These are phyloP conservation scores for Muscina levida DNA, from an alignment of 2,888 invertebrate genomes.

Conservation along the genomic window DNA sequence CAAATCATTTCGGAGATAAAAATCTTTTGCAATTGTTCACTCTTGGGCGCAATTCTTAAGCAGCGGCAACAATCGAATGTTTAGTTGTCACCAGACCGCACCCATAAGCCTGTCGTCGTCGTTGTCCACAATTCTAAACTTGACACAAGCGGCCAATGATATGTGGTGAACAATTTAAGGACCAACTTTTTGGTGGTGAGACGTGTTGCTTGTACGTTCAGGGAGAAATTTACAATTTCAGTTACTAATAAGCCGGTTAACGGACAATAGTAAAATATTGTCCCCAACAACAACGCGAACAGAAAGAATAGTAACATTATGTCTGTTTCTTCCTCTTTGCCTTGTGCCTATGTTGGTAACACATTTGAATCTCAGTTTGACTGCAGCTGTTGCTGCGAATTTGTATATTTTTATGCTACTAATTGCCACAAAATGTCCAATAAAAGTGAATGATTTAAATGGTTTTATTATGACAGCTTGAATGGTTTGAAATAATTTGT, in stretches of 20 bases:
- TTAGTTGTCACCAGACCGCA: conserved; percentile 51
- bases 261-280: neutral
- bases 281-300: neutral
- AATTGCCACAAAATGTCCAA: conserved; percentile 35
- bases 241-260: neutral
- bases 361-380: too few species aligned
- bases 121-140: conserved; percentile 58
- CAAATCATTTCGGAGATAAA: conserved; percentile 31
- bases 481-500: too few species aligned
- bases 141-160: conserved; percentile 30
- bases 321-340: neutral
- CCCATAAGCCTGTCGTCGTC: conserved; percentile 45
- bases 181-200: neutral
- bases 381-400: too few species aligned
- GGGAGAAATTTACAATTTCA: conserved; percentile 1
- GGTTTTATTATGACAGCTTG: conserved; percentile 32
- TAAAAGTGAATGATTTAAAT: too few species aligned
- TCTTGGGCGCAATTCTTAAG: conserved; percentile 47
- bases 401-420: conserved; percentile 35
- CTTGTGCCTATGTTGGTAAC: neutral
- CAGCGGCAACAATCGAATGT: conserved; percentile 45
- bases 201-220: too few species aligned
- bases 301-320: neutral
- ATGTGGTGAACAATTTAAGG: conserved; percentile 23
- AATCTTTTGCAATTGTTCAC: conserved; percentile 33